phyloP scores from a whole-genome alignment of 2,113 vertebrate species.

The Oryctolagus cuniculus region mOryCun1.1 NC_091432.1:48264001-48264500 shows the following conservation, averaged over 20 bases:
- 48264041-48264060: too few relatives aligned
- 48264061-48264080: too few relatives aligned
- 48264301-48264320: background rate
- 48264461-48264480: background rate
- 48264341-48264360: background rate
- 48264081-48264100: too few relatives aligned
- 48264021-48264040: too few relatives aligned
- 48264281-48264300: background rate
- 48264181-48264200: too few relatives aligned
- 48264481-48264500: background rate
- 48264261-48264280: background rate
- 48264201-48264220: too few relatives aligned
- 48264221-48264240: too few relatives aligned
- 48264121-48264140: too few relatives aligned
- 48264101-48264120: too few relatives aligned
- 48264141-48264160: too few relatives aligned
- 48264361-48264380: background rate
- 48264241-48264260: background rate
- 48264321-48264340: background rate
- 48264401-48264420: background rate
- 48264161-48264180: too few relatives aligned
- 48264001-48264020: too few relatives aligned
- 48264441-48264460: background rate
- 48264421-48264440: background rate
- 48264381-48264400: background rate